Evolutionary conservation across 2,113 vertebrate species (phyloP), one percentile per base, ranked within the genome.

Genomic region (Platycercus adscitus): DNA sequence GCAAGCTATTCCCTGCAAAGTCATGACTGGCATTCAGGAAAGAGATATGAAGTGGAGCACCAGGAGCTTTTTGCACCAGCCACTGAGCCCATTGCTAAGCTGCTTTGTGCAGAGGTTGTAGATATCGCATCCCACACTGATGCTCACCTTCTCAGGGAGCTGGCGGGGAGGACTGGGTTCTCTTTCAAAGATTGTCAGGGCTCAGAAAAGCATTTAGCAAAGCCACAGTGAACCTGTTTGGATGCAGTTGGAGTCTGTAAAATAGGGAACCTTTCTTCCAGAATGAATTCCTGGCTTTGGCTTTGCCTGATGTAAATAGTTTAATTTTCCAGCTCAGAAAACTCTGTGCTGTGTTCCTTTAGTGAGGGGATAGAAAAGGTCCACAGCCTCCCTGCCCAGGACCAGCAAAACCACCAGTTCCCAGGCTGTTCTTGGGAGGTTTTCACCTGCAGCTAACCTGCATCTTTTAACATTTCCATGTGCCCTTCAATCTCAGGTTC

Each of bases 291-390:
- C 70, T 88, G 81, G 53, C 76, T 86, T 94, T 81, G 65, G 71
- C 93, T 93, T 90, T 3, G 5, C 66, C 60, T 89, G 56, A 86
- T 89, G 85, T 82, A 81, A 70, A 92, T 35, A 75, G 61, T 89
- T 68, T 94, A 96, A 93, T 97, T 96, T 97, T 97, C 93, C 91
- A 95, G 77, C 81, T 93, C 94, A 95, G 80, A 89, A 91, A 96
- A 81, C 69, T 60, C 89, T 47, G 24, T 39, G 35, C 69, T 64
- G 46, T 64, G 46, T 50, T 91, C 28, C 63, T 94, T n/a, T 43
- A 68, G 60, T 2, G 10, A 69, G 88, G 26, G 49, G 21, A 35
- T 79, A 52, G 72, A 25, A 79, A 89, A 49, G 2, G 33, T 60
- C 72, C 13, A 4, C 60, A 84, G 33, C 31, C 17, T 86, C 50